phyloP scores from a whole-genome alignment of 2,888 invertebrate genomes.

The Orthosia gothica region DNA sequence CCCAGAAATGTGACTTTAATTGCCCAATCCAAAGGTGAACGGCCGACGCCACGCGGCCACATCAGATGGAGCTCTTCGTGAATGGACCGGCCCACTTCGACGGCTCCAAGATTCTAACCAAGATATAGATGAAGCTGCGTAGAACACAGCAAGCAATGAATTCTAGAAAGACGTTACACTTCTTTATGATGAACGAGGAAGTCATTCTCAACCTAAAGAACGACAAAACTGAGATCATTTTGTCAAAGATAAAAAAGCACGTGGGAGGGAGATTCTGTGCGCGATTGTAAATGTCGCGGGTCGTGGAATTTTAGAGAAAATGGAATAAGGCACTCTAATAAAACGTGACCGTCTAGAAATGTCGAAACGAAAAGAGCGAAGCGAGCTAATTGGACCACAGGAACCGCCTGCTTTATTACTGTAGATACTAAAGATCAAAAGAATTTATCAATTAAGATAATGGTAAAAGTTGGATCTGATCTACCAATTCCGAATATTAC shows the following conservation, averaged over 20 bases:
- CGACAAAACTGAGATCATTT: conserved; percentile 51
- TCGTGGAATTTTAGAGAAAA: conserved; percentile 68
- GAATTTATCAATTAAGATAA: conserved; percentile 60
- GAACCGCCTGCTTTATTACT: not conserved
- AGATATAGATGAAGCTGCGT: conserved; percentile 72
- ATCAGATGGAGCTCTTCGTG: conserved; percentile 82
- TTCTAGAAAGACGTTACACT: conserved; percentile 66
- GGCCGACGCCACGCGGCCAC: conserved; percentile 70
- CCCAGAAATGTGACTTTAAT: conserved; percentile 77
- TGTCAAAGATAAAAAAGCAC: conserved; percentile 50
- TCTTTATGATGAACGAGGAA: conserved; percentile 39
- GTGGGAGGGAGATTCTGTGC: conserved; percentile 63
- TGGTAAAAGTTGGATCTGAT: conserved; percentile 11
- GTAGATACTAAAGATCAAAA: conserved; percentile 31
- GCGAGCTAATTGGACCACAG: conserved; percentile 4
- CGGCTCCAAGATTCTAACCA: conserved; percentile 68
- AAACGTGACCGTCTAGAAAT: conserved; percentile 68
- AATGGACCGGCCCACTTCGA: conserved; percentile 82
- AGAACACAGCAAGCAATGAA: conserved; percentile 65
- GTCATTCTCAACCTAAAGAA: conserved; percentile 39
- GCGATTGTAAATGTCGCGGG: conserved; percentile 63
- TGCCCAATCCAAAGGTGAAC: conserved; percentile 81
- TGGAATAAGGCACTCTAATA: conserved; percentile 63
- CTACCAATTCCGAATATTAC: conserved; percentile 42
- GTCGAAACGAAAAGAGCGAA: conserved; percentile 12